Conservation (phyloP, 2,113 vertebrate species). For the Dermatemys mawii region DNA sequence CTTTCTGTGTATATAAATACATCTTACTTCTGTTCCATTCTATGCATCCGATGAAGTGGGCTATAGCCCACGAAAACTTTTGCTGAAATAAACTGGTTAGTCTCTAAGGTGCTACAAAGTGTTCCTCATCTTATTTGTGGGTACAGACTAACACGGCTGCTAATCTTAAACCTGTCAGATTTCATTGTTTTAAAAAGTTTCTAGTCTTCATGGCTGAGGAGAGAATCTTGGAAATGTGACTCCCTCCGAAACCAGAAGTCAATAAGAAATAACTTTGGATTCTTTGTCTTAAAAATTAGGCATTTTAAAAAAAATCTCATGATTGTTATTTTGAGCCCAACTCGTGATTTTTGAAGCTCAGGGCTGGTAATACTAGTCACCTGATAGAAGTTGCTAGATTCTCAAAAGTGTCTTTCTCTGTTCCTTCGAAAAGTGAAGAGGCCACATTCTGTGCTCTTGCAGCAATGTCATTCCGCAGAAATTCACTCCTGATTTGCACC, state of each 20-base stretch:
- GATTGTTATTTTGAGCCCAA: background rate
- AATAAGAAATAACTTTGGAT: background rate
- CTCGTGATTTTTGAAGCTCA: background rate
- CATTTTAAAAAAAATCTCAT: too few species aligned
- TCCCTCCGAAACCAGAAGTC: background rate
- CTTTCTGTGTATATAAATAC: too few species aligned
- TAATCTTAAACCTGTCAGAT: too few species aligned
- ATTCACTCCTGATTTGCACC: background rate
- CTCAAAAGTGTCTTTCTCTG: background rate
- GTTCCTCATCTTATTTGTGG: too few species aligned
- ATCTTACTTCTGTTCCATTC: too few species aligned
- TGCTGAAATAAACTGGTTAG: too few species aligned
- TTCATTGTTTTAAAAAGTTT: too few species aligned
- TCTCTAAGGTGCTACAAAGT: too few species aligned
- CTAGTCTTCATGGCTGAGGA: background rate
- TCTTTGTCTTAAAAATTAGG: too few species aligned
- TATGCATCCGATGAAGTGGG: too few species aligned
- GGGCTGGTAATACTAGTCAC: background rate
- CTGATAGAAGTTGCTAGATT: background rate
- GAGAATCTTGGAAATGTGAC: background rate
- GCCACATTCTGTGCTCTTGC: background rate
- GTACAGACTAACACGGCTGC: too few species aligned
- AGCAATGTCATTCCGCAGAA: background rate
- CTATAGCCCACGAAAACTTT: too few species aligned
- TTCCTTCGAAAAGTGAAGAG: background rate